Conservation (phyloP, 2,113 vertebrate species). For the Coracopsis vasa region DNA sequence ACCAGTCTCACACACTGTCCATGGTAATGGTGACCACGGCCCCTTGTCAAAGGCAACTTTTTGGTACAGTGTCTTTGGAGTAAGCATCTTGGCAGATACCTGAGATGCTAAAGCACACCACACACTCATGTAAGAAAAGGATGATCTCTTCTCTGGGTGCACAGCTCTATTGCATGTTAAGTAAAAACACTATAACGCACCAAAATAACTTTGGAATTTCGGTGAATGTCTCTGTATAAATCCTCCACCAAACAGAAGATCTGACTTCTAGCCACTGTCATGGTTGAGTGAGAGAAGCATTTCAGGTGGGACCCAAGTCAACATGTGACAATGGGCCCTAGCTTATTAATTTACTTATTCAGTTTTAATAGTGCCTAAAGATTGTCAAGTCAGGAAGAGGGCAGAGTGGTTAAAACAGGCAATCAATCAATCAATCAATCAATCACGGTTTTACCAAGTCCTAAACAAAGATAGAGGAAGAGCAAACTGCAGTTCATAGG, state of each 20-base stretch:
- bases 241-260: background rate
- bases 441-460: background rate
- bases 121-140: background rate
- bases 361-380: background rate
- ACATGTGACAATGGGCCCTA: background rate
- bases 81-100: background rate
- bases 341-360: background rate
- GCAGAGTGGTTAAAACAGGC: background rate
- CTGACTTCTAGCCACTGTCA: background rate
- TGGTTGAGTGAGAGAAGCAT: background rate
- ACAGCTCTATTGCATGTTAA: background rate
- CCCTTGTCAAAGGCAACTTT: slow-evolving; percentile 39
- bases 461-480: background rate
- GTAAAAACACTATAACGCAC: background rate
- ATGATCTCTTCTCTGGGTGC: background rate
- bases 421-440: background rate
- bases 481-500: background rate
- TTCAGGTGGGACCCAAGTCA: background rate
- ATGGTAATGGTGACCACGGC: background rate
- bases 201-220: background rate
- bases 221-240: background rate
- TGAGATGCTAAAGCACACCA: slow-evolving; percentile 13
- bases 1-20: background rate
- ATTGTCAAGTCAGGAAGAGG: background rate
- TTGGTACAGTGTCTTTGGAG: slow-evolving; percentile 54